phyloP scores from a whole-genome alignment of 2,113 vertebrate genomes.

The Semnornis frantzii region DNA sequence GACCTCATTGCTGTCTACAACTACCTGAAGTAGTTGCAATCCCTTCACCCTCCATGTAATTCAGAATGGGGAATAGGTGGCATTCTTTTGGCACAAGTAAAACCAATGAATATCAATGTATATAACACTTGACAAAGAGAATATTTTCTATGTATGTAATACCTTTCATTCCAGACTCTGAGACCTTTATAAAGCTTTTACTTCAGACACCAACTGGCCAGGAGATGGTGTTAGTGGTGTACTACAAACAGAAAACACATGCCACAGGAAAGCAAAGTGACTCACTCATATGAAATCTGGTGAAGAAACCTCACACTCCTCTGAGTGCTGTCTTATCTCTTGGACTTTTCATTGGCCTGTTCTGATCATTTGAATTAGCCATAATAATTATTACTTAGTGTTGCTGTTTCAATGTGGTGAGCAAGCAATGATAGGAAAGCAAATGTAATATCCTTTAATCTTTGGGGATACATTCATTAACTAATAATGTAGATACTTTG shows the following conservation, averaged over 20 bases:
- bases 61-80: too few relatives aligned
- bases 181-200: not conserved
- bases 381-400: not conserved
- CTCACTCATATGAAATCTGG: not conserved
- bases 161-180: not conserved
- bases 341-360: not conserved
- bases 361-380: not conserved
- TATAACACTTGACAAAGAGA: not conserved
- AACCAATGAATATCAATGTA: not conserved
- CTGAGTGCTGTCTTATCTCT: not conserved
- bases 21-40: not conserved
- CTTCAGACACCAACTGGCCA: constrained; percentile 26
- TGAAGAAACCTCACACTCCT: not conserved
- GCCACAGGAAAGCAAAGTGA: not conserved
- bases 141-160: not conserved
- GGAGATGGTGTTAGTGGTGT: constrained; percentile 62
- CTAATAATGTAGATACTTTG: not conserved
- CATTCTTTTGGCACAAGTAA: not conserved
- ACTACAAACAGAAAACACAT: not conserved
- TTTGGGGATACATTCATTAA: not conserved
- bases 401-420: not conserved
- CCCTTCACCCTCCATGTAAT: not conserved
- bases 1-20: too few relatives aligned
- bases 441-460: not conserved
- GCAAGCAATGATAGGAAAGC: not conserved